Conservation (phyloP, 2,113 vertebrate species). For the Pelmatolapia mariae region DNA sequence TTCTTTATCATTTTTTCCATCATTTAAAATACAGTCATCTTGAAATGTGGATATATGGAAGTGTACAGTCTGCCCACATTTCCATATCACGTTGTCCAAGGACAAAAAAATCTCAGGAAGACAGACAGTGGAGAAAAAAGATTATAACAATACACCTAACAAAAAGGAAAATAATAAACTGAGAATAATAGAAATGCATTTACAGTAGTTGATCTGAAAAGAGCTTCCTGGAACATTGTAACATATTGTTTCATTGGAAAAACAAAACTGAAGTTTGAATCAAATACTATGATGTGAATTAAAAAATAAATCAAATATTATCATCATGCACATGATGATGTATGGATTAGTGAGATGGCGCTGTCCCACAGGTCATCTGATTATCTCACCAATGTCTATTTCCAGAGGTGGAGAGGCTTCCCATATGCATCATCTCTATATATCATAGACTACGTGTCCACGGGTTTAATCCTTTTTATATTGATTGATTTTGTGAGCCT, state of each 20-base stretch:
- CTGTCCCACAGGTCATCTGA: not conserved
- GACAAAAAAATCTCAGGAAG: not conserved
- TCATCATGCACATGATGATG: not conserved
- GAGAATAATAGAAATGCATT: not conserved
- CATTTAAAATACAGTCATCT: not conserved
- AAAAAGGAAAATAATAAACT: not conserved
- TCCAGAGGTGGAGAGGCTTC: not conserved
- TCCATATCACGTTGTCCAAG: not conserved
- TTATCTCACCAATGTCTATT: not conserved
- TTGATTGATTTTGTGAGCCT: not conserved
- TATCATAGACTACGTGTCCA: not conserved
- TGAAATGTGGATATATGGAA: not conserved
- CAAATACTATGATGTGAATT: not conserved
- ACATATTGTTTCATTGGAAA: not conserved
- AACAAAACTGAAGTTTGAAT: not conserved
- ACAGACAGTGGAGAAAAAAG: not conserved
- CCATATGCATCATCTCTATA: not conserved
- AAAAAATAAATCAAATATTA: not conserved
- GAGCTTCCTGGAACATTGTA: not conserved
- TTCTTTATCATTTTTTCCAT: not conserved
- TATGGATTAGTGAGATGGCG: not conserved
- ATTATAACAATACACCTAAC: not conserved
- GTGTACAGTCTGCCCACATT: not conserved
- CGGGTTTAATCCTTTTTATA: not conserved
- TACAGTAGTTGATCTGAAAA: not conserved